phyloP scores from a whole-genome alignment of 2,888 invertebrate genomes.

The Digitonthophagus gazella region DNA sequence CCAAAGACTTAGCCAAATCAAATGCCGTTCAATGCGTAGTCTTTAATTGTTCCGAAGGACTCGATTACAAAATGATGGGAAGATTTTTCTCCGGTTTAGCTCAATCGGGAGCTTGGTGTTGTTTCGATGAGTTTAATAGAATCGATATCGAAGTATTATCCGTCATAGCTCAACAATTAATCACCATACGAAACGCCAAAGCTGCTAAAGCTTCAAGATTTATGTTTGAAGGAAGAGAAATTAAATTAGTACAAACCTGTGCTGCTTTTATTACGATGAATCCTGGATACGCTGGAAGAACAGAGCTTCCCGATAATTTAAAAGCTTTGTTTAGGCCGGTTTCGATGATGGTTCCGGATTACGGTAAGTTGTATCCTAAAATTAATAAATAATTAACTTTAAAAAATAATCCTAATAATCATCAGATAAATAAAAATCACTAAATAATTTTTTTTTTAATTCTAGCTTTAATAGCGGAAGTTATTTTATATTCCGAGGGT shows the following conservation, averaged over 20 bases:
- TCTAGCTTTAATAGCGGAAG: constrained; percentile 80
- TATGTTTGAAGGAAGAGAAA: constrained; percentile 87
- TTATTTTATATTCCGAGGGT: constrained; percentile 90
- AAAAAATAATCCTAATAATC: not conserved
- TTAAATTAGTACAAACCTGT: constrained; percentile 75
- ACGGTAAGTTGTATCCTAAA: constrained; percentile 66
- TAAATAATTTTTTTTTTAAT: constrained; percentile 18
- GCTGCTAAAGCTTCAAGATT: constrained; percentile 61
- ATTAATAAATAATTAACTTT: no score
- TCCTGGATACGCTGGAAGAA: constrained; percentile 87
- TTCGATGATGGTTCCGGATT: constrained; percentile 92
- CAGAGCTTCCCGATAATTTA: constrained; percentile 84
- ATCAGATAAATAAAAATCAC: no score
- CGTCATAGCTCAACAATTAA: constrained; percentile 86
- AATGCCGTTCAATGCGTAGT: constrained; percentile 88
- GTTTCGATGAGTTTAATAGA: constrained; percentile 89
- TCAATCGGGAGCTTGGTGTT: constrained; percentile 90
- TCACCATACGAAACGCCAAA: constrained; percentile 85
- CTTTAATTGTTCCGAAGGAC: constrained; percentile 85
- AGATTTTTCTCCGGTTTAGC: constrained; percentile 86
- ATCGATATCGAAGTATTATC: constrained; percentile 89
- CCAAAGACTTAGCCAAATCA: constrained; percentile 85
- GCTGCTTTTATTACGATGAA: constrained; percentile 92
- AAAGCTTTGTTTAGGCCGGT: constrained; percentile 85
- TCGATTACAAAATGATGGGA: constrained; percentile 82